phyloP scores from a whole-genome alignment of 2,113 vertebrate species.

The Sorex araneus region DNA sequence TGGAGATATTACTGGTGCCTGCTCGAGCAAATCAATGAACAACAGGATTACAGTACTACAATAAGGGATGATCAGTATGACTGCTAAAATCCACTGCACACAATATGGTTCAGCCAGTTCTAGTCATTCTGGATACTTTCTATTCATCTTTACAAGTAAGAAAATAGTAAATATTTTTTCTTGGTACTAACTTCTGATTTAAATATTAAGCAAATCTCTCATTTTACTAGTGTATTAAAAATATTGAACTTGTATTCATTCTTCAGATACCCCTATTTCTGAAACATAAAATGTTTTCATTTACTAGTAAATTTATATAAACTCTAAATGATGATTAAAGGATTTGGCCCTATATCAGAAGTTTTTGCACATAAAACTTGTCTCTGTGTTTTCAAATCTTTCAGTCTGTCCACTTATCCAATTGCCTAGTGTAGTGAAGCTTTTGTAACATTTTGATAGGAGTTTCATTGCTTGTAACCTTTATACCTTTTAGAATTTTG shows the following conservation, averaged over 20 bases:
- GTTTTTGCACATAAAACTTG: conserved; percentile 43
- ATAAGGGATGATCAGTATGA: background rate
- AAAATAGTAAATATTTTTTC: conserved; percentile 26
- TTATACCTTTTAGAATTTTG: conserved; percentile 62
- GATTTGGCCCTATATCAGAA: conserved; percentile 40
- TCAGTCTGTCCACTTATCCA: conserved; percentile 56
- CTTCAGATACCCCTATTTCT: background rate
- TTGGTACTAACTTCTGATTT: background rate
- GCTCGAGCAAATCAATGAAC: too few relatives aligned
- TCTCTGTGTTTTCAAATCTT: conserved; percentile 45
- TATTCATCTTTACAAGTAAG: background rate
- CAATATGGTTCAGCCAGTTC: background rate
- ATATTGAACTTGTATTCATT: background rate
- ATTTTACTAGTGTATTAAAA: conserved; percentile 31
- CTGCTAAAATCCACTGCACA: background rate
- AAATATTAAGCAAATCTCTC: conserved; percentile 33
- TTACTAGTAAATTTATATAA: conserved; percentile 57
- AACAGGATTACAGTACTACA: too few relatives aligned
- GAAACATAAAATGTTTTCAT: conserved; percentile 46
- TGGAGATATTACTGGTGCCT: too few relatives aligned
- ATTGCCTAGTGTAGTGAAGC: conserved; percentile 33
- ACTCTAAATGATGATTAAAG: conserved; percentile 65
- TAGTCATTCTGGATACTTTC: background rate
- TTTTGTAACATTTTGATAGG: conserved; percentile 56
- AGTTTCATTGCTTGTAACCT: conserved; percentile 70